These are phyloP conservation scores for Lagenorhynchus albirostris DNA, from an alignment of 2,113 vertebrate species.

Conservation along the genomic window DNA sequence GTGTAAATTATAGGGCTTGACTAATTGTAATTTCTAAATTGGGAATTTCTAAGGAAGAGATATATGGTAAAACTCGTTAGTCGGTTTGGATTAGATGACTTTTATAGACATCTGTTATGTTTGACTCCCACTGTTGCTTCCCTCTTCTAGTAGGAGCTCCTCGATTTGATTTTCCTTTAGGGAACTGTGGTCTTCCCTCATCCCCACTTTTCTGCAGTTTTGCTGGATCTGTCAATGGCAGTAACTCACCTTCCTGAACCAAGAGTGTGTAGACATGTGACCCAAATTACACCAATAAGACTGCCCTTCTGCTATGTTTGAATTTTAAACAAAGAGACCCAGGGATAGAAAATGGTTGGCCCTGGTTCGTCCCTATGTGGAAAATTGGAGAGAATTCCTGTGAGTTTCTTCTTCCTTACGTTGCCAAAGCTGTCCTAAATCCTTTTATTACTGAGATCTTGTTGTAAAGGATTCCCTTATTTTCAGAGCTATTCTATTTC, in stretches of 20 bases:
- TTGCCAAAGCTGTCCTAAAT: neutral
- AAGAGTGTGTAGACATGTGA: neutral
- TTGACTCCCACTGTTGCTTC: neutral
- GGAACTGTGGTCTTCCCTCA: neutral
- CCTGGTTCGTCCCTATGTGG: neutral
- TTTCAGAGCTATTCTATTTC: neutral
- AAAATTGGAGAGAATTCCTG: neutral
- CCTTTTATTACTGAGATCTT: neutral
- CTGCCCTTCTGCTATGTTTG: neutral
- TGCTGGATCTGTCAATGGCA: accelerated
- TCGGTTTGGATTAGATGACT: neutral
- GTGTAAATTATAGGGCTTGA: neutral
- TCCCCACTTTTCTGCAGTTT: neutral
- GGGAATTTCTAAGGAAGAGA: neutral
- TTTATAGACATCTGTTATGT: neutral
- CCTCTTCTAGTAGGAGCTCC: neutral
- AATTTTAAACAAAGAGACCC: neutral
- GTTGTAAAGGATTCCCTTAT: neutral
- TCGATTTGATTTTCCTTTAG: neutral
- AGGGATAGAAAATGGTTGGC: neutral
- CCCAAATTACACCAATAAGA: neutral
- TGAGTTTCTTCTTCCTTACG: neutral
- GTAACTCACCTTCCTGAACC: neutral
- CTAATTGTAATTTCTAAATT: neutral
- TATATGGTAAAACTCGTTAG: too few relatives aligned